Base-by-base conservation (phyloP, 2,113 vertebrate genomes). In the Pedionomus torquatus region DNA sequence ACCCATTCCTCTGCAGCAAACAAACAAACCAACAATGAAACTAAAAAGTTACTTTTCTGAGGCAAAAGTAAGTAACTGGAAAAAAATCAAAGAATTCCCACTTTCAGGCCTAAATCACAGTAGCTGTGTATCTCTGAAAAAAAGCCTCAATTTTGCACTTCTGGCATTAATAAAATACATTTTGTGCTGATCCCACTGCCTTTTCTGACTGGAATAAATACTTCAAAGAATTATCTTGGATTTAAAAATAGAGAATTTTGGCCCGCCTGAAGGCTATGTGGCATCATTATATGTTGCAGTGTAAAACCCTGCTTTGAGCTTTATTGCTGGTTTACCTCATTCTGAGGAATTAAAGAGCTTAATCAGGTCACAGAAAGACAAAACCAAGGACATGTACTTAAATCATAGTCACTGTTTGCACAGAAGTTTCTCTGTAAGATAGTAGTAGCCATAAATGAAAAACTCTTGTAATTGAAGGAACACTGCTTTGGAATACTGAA, bases 131-230 rank as follows among this genome's bases (percentile, higher is more conserved):
- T 24, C 69, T 57, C 46, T 0, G 3, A 76, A 79, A n/a, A 26
- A 57, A 88, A 87, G 3, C 4, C 31, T 76, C 61, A 28, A 37
- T 68, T 81, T 60, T 37, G 17, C 44, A 54, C 8, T 68, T 37
- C 57, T 89, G 69, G 57, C 48, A 77, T 39, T 80, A 74, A 85
- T 57, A 70, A 80, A 93, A 70, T 9, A 8, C 1, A 25, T 18
- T 35, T 78, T 89, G 24, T 75, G 70, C 93, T 92, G 92, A 83
- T 43, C 58, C 49, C 64, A 52, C 58, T 39, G 87, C 61, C 84
- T 94, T 71, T 85, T 31, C 75, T 79, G 78, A 39, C 30, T 44
- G 28, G 20, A 75, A 58, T 57, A 72, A 87, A 75, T 24, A 33
- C 55, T 82, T 83, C 61, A 46, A 70, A 84, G 90, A n/a, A 33